A percentile compares a stretch with the other conserved stretches of the same genome.
Conservation (phyloP, 2,888 invertebrate genomes). For the Pasiphila rectangulata region DNA sequence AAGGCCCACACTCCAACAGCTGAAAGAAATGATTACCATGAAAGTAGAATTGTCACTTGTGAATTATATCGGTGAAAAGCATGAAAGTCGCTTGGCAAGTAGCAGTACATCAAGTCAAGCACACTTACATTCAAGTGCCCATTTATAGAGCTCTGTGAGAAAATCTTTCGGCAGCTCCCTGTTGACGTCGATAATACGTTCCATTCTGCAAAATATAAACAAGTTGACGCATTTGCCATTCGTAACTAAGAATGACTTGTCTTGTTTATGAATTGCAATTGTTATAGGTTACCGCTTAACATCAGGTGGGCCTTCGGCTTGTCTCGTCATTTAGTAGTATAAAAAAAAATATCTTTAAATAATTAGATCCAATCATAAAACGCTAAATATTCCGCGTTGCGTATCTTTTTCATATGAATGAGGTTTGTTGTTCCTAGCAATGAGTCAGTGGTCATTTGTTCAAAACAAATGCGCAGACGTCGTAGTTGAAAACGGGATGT, state of each 20-base stretch:
- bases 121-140: constrained; percentile 90
- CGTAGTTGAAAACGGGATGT: constrained; percentile 72
- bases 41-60: constrained; percentile 31
- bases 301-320: no score
- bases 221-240: constrained; percentile 16
- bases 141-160: constrained; percentile 87
- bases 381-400: constrained; percentile 42
- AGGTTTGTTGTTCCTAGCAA: constrained; percentile 62
- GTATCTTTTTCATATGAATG: constrained; percentile 59
- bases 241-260: constrained; percentile 21
- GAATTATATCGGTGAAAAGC: constrained; percentile 35
- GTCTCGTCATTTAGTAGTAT: no score
- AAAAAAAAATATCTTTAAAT: no score
- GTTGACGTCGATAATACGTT: constrained; percentile 79
- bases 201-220: constrained; percentile 81
- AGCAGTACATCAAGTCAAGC: constrained; percentile 34
- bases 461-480: constrained; percentile 71
- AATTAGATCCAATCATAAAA: constrained; percentile 19
- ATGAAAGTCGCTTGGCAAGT: constrained; percentile 29
- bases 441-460: constrained; percentile 61
- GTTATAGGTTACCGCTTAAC: no score
- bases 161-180: constrained; percentile 85
- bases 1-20: constrained; percentile 91
- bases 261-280: no score
- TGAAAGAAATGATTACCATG: constrained; percentile 52